Percentiles rank a stretch among this genome's conserved stretches.
Conservation (phyloP, 2,888 invertebrate genomes). For the Harpalus rubripes region DNA sequence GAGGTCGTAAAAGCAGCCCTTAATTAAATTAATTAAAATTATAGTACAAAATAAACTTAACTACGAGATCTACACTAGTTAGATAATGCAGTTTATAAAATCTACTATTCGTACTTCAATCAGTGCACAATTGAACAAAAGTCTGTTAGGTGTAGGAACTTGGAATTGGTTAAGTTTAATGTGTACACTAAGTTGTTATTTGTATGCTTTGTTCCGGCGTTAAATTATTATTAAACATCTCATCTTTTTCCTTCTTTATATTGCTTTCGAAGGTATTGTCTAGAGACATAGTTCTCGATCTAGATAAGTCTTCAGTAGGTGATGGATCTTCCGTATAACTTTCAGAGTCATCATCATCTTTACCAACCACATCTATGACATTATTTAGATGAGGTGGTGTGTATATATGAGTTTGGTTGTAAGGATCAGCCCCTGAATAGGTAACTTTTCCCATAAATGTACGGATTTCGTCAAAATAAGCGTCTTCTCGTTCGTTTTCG, state of each 20-base stretch:
- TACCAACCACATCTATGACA: conserved; percentile 78
- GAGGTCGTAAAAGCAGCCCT: neutral
- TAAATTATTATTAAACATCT: conserved; percentile 80
- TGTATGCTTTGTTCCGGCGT: conserved; percentile 79
- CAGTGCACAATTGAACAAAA: conserved; percentile 55
- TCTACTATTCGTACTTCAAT: conserved; percentile 53
- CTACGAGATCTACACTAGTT: conserved; percentile 57
- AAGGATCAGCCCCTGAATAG: conserved; percentile 76
- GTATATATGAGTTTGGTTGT: conserved; percentile 77
- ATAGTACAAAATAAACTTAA: conserved; percentile 59
- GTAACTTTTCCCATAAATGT: conserved; percentile 94
- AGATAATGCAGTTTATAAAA: conserved; percentile 62
- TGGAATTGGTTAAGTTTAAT: conserved; percentile 43
- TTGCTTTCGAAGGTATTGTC: conserved; percentile 71
- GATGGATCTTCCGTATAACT: conserved; percentile 73
- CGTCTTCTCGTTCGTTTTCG: conserved; percentile 89
- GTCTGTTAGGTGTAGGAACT: conserved; percentile 66
- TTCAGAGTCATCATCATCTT: conserved; percentile 78
- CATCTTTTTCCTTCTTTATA: conserved; percentile 78
- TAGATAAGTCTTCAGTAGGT: conserved; percentile 72
- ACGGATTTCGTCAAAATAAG: conserved; percentile 93
- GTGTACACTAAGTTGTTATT: conserved; percentile 80
- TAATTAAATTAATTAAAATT: conserved; percentile 51
- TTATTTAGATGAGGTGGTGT: conserved; percentile 76
- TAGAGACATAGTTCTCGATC: conserved; percentile 56